These are phyloP conservation scores for Anthopleura sola DNA, from an alignment of 64 coral and sea anemone species.

Conservation along the genomic window DNA sequence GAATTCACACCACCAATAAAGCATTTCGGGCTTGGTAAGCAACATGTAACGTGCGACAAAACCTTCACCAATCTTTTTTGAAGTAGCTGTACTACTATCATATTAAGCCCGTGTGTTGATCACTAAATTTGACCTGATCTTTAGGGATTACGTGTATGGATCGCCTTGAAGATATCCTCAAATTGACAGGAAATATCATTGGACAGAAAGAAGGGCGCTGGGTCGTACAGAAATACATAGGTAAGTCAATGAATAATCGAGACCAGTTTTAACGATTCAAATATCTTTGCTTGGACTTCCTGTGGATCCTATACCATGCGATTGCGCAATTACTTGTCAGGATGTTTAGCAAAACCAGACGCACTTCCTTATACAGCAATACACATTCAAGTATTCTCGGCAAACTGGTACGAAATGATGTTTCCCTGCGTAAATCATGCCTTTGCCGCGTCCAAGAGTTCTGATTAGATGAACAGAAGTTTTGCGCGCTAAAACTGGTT, in stretches of 20 bases:
- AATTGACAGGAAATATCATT: slow-evolving; percentile 71
- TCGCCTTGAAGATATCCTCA: slow-evolving; percentile 83
- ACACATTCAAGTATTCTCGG: no score
- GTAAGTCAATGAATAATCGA: slow-evolving; percentile 25
- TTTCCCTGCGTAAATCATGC: no score
- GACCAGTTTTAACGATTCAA: background rate
- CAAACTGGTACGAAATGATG: no score
- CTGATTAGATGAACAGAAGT: no score
- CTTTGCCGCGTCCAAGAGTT: no score
- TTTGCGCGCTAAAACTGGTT: no score
- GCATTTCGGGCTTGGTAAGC: no score
- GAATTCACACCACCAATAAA: no score
- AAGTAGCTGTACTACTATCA: no score
- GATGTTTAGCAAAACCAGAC: background rate
- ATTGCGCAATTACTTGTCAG: background rate
- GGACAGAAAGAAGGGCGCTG: slow-evolving; percentile 91
- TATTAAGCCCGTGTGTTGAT: background rate
- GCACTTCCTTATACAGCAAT: no score
- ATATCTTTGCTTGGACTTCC: background rate
- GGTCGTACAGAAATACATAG: slow-evolving; percentile 98
- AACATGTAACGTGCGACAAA: no score
- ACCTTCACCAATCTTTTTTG: no score
- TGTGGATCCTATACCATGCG: background rate
- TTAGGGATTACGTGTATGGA: slow-evolving; percentile 94
- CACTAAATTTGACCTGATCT: background rate